These are phyloP conservation scores for Macquaria australasica DNA, from an alignment of 2,113 vertebrate species.

Conservation along the genomic window DNA sequence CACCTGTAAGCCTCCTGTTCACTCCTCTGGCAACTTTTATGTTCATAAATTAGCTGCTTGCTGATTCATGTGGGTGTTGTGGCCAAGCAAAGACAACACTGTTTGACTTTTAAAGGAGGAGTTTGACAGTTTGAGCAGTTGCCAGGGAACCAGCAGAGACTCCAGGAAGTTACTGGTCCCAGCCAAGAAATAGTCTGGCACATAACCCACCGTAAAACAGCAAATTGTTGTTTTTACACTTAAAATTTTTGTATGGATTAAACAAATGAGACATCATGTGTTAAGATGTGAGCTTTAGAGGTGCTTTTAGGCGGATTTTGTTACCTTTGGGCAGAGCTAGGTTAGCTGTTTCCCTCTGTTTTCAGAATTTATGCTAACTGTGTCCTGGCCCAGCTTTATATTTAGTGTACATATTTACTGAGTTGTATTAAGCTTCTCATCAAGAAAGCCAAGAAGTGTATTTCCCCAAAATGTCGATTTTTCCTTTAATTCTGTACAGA, in stretches of 20 bases:
- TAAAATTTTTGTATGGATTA: background rate
- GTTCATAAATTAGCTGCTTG: constrained; percentile 10
- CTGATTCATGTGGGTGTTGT: background rate
- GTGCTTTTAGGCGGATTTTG: background rate
- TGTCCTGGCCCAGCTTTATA: background rate
- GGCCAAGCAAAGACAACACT: constrained; percentile 14
- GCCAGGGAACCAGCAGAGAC: constrained; percentile 1
- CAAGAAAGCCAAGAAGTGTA: background rate
- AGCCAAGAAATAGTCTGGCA: background rate
- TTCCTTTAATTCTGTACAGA: background rate
- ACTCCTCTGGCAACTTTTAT: background rate
- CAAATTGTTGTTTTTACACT: background rate
- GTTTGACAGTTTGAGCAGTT: background rate
- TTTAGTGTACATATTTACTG: background rate
- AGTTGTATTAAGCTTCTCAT: background rate
- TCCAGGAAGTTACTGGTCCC: background rate
- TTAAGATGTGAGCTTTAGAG: background rate
- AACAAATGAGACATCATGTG: background rate
- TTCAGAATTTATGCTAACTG: background rate
- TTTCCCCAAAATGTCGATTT: background rate
- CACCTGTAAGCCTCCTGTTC: constrained; percentile 22
- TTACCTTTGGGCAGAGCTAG: no score
- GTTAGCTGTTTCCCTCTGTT: background rate
- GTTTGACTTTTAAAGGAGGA: background rate
- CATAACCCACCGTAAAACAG: background rate